phyloP scores from a whole-genome alignment of 2,797 vertebrate species.

The Melanotaenia maccullochi region DNA sequence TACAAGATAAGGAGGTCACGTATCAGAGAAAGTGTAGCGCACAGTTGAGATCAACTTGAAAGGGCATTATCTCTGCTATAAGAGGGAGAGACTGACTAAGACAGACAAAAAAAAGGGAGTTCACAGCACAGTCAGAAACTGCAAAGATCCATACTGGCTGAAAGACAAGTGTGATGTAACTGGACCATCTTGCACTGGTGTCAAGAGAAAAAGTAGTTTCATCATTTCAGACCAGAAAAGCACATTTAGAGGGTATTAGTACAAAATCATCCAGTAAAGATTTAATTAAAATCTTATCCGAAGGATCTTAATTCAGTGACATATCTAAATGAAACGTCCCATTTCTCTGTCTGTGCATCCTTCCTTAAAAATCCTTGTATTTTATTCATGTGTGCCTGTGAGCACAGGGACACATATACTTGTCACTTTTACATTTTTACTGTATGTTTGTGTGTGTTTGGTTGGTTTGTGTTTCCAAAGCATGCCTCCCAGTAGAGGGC shows the following conservation, averaged over 20 bases:
- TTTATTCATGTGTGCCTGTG: neutral
- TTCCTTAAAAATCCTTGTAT: neutral
- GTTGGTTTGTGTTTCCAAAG: slow-evolving; percentile 56
- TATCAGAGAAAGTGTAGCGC: slow-evolving; percentile 45
- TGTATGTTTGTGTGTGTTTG: slow-evolving; percentile 51
- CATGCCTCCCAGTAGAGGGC: slow-evolving; percentile 75
- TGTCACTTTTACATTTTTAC: slow-evolving; percentile 18
- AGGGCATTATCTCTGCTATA: slow-evolving; percentile 53
- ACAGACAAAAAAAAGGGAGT: slow-evolving; percentile 24
- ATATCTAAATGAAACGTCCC: slow-evolving; percentile 40
- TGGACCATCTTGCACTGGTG: slow-evolving; percentile 16
- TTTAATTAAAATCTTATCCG: slow-evolving; percentile 13
- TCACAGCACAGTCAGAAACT: slow-evolving; percentile 56
- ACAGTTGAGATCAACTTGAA: slow-evolving; percentile 59
- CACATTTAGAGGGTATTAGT: slow-evolving; percentile 16
- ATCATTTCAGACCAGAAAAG: slow-evolving; percentile 30
- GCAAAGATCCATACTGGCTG: slow-evolving; percentile 45
- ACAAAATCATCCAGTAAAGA: slow-evolving; percentile 47
- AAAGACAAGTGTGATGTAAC: slow-evolving; percentile 51
- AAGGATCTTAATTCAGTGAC: slow-evolving; percentile 20
- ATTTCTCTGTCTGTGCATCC: slow-evolving; percentile 7
- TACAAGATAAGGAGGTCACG: slow-evolving; percentile 56
- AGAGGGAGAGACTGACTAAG: slow-evolving; percentile 29
- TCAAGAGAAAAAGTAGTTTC: slow-evolving; percentile 40
- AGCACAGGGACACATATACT: slow-evolving; percentile 3